Conservation (phyloP, 2,888 invertebrate species). For the Drosophila pseudotalamancana region DNA sequence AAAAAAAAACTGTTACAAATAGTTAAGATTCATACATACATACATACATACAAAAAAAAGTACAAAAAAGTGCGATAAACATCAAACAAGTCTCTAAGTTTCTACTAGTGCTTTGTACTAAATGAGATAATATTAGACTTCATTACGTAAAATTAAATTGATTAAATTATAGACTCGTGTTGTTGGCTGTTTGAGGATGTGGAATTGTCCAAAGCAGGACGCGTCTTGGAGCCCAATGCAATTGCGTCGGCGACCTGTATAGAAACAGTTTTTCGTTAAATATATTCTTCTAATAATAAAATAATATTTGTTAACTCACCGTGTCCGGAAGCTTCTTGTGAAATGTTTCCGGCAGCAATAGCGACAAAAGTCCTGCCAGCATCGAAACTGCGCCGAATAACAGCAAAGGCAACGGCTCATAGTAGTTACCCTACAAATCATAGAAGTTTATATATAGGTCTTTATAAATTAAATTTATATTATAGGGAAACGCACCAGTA, state of each 20-base stretch:
- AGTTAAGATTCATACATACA: neutral
- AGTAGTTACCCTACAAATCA: slow-evolving; percentile 84
- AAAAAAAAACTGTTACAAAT: neutral
- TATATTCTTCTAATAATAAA: neutral
- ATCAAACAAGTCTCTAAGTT: slow-evolving; percentile 3
- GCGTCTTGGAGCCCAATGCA: slow-evolving; percentile 39
- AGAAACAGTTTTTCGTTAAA: neutral
- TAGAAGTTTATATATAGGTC: neutral
- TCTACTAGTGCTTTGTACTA: slow-evolving; percentile 39
- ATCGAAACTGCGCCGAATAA: slow-evolving; percentile 86
- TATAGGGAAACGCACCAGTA: slow-evolving; percentile 84
- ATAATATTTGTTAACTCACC: slow-evolving; percentile 70
- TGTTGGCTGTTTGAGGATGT: slow-evolving; percentile 12
- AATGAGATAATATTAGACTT: slow-evolving; percentile 12
- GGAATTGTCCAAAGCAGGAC: neutral
- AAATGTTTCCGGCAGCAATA: slow-evolving; percentile 88
- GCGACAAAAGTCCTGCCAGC: slow-evolving; percentile 85
- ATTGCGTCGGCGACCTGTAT: slow-evolving; percentile 76
- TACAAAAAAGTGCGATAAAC: neutral
- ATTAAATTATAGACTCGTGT: slow-evolving; percentile 18
- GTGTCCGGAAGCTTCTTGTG: slow-evolving; percentile 87
- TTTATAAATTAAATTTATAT: no score
- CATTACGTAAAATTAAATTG: slow-evolving; percentile 6
- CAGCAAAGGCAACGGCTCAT: slow-evolving; percentile 85
- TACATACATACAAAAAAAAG: neutral